Percentiles rank a stretch among this genome's conserved stretches.
Conservation (phyloP, 30 jellyfish, hydroid and myxozoan species). For the Aurelia sp. region DNA sequence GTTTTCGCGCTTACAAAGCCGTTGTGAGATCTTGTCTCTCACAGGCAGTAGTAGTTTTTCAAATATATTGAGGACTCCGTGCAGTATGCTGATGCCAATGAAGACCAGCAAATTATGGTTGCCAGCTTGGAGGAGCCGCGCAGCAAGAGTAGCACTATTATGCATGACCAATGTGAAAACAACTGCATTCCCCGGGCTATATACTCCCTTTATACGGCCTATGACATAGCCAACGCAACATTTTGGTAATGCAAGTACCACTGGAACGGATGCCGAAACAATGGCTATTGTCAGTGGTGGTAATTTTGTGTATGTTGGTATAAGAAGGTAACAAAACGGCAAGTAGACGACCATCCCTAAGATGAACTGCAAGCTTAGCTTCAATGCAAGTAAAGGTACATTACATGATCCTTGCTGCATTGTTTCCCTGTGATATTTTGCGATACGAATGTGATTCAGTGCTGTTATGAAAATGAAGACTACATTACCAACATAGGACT, state of each 20-base stretch:
- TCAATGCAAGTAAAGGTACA: not conserved
- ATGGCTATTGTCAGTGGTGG: not conserved
- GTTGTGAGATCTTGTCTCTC: slow-evolving; percentile 9
- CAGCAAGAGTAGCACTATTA: not conserved
- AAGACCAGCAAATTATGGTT: not conserved
- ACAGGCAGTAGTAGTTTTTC: slow-evolving; percentile 10
- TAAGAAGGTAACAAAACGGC: not conserved
- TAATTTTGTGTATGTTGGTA: not conserved
- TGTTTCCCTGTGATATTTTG: too few relatives aligned
- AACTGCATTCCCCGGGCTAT: slow-evolving; percentile 13
- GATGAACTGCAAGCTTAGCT: not conserved
- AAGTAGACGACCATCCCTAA: not conserved
- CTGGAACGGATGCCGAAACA: not conserved
- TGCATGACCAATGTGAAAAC: not conserved
- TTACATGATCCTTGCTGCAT: too few relatives aligned
- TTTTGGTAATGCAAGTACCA: not conserved
- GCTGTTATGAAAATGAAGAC: too few relatives aligned
- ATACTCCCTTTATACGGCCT: slow-evolving; percentile 1
- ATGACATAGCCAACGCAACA: not conserved
- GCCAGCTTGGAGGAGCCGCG: not conserved
- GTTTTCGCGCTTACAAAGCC: not conserved
- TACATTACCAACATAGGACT: too few relatives aligned
- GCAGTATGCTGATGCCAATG: not conserved
- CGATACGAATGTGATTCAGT: too few relatives aligned
- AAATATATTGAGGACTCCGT: not conserved